phyloP scores from a whole-genome alignment of 2,113 vertebrate genomes.

The Antidorcas marsupialis region DNA sequence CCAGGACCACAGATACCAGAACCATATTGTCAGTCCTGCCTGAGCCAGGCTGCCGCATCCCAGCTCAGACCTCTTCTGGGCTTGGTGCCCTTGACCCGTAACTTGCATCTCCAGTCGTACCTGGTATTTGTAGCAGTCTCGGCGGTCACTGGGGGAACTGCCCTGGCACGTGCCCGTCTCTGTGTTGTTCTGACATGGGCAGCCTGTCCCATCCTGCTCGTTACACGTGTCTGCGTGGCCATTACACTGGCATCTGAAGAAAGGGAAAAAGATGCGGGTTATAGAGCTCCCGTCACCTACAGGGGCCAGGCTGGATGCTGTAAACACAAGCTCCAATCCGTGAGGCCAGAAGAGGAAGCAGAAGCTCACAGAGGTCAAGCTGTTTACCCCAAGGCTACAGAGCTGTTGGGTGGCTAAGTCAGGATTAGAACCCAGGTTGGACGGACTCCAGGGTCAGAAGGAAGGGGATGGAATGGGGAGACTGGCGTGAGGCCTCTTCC shows the following conservation, averaged over 20 bases:
- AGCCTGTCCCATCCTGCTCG: conserved; percentile 90
- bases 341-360: neutral
- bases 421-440: neutral
- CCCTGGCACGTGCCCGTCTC: conserved; percentile 91
- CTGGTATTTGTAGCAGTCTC: conserved; percentile 82
- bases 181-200: conserved; percentile 94
- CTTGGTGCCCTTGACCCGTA: accelerated
- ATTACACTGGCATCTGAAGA: conserved; percentile 91
- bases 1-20: neutral
- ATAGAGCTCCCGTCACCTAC: neutral
- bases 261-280: neutral
- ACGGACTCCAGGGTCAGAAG: neutral
- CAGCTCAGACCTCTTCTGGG: neutral
- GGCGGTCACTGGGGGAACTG: conserved; percentile 86
- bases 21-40: neutral
- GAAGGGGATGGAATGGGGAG: neutral
- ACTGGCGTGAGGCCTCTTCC: neutral
- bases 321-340: accelerated
- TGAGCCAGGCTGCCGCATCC: neutral
- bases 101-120: neutral
- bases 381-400: neutral
- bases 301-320: neutral
- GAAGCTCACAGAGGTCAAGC: neutral
- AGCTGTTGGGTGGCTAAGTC: neutral
- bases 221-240: conserved; percentile 92